phyloP scores from a whole-genome alignment of 2,888 invertebrate genomes.

The Drosophila anomalipes region DNA sequence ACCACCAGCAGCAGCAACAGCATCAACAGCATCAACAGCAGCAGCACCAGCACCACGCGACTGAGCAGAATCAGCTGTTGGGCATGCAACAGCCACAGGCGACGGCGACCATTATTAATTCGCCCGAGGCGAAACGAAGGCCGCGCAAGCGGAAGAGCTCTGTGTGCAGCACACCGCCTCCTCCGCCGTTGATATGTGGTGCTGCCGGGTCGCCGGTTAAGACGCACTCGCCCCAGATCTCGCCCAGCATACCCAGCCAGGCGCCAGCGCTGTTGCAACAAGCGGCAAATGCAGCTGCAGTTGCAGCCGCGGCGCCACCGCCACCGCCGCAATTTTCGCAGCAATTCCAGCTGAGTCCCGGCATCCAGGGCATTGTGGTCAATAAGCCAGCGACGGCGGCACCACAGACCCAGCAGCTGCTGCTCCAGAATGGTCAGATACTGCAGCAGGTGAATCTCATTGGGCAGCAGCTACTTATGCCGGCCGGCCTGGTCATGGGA shows the following conservation, averaged over 20 bases:
- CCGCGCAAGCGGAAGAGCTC: slow-evolving; percentile 90
- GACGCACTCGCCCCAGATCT: slow-evolving; percentile 84
- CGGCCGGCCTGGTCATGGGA: slow-evolving; percentile 94
- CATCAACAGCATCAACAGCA: slow-evolving; percentile 87
- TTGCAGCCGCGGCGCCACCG: slow-evolving; percentile 65
- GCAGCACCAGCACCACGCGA: slow-evolving; percentile 86
- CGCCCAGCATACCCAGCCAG: slow-evolving; percentile 83
- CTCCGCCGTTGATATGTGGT: slow-evolving; percentile 35
- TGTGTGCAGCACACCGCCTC: slow-evolving; percentile 75
- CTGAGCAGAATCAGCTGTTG: slow-evolving; percentile 69
- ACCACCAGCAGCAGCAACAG: slow-evolving; percentile 88
- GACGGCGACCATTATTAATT: slow-evolving; percentile 87
- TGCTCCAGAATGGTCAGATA: slow-evolving; percentile 87
- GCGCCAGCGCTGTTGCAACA: slow-evolving; percentile 72
- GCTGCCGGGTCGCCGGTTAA: slow-evolving; percentile 69
- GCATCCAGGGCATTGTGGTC: slow-evolving; percentile 91
- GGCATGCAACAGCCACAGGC: slow-evolving; percentile 77
- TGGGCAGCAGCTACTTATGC: slow-evolving; percentile 93
- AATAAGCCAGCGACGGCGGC: slow-evolving; percentile 84
- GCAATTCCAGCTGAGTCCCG: slow-evolving; percentile 91
- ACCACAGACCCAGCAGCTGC: slow-evolving; percentile 86
- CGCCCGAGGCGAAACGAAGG: slow-evolving; percentile 89
- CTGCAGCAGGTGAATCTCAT: slow-evolving; percentile 93
- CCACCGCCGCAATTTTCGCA: slow-evolving; percentile 89
- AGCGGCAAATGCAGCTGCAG: slow-evolving; percentile 48